Conservation (phyloP, 2,797 vertebrate species). For the Chelidonichthys spinosus region DNA sequence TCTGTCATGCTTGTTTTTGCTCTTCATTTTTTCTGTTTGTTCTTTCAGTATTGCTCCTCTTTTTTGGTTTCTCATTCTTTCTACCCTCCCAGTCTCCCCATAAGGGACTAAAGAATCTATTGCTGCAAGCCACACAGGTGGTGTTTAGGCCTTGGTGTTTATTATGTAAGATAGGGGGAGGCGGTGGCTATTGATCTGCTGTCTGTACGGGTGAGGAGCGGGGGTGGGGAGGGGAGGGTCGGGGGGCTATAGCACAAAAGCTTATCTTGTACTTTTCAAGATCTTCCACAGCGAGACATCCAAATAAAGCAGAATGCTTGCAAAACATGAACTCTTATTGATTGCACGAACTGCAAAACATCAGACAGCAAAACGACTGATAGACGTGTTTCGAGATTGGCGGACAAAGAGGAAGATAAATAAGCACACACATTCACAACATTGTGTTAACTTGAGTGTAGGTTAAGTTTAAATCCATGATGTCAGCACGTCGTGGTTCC, state of each 20-base stretch:
- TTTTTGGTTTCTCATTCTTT: conserved; percentile 39
- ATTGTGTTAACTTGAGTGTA: conserved; percentile 12
- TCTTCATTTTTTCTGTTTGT: conserved; percentile 44
- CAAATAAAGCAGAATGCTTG: conserved; percentile 28
- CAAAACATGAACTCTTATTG: conserved; percentile 42
- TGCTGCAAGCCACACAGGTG: conserved; percentile 63
- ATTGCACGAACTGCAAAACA: conserved; percentile 38
- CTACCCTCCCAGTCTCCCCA: conserved; percentile 28
- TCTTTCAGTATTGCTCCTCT: conserved; percentile 24
- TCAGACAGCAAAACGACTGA: conserved; percentile 26
- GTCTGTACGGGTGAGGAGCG: conserved; percentile 28
- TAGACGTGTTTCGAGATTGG: conserved; percentile 5
- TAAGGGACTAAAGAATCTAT: conserved; percentile 47
- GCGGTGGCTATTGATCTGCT: conserved; percentile 56
- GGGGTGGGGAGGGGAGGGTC: neutral
- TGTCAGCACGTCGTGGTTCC: neutral
- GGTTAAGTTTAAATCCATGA: conserved; percentile 12
- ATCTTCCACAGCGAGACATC: conserved; percentile 24
- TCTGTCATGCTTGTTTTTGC: conserved; percentile 36
- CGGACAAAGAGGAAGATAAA: conserved; percentile 5
- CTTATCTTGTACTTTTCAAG: conserved; percentile 50
- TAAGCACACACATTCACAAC: neutral
- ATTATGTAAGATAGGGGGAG: conserved; percentile 56
- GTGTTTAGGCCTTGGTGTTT: conserved; percentile 55
- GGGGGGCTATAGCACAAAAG: conserved; percentile 7